Base-by-base conservation (phyloP, 1,140 invertebrate species). In the Megalonaias nervosa region DNA sequence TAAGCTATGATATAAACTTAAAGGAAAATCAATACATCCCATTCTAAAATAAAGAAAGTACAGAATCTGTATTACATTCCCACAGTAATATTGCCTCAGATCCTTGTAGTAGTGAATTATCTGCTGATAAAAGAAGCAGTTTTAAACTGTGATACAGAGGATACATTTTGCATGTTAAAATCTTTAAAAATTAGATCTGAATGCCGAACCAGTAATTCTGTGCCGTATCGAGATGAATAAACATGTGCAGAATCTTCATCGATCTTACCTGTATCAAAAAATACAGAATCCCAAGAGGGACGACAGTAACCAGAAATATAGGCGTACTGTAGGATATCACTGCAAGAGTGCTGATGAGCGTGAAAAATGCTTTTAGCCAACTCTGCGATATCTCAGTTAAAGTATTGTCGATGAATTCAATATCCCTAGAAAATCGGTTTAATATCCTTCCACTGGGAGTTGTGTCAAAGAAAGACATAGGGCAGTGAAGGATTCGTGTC, bases 401-500 rank as follows among this genome's bases (percentile, higher is more conserved):
- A 13, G 77, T 75, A 17, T 80, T 84, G 71, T 90, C 89, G 48
- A 91, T 78, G 48, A 75, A 65, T 38, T 82, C 82, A 15, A 79
- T 84, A 81, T 95, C 94, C 85, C 92, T 92, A 14, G 89, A 91
- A 86, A 93, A 92, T 84, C 93, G 71, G 88, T 93, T 93, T 85
- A 93, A 87, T 81, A 93, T 91, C 83, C 92, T 87, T 68, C 92
- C 92, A 55, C 91, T 89, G 15, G 92, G 93, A 38, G 94, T 94
- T 15, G 91, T 88, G 85, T 95, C 94, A 81, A 93, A 93, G 87
- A 92, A 93, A 85, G 89, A 91, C 88, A 92, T 87, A 38, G 92
- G 91, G 69, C 89, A 90, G 81, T 90, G 86, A 21, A 93, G 91
- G 86, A 97, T 71, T 23, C 74, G 76, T 16, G 59, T 62, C 31